Conservation (phyloP, 2,888 invertebrate species). For the Plemyria rubiginata region DNA sequence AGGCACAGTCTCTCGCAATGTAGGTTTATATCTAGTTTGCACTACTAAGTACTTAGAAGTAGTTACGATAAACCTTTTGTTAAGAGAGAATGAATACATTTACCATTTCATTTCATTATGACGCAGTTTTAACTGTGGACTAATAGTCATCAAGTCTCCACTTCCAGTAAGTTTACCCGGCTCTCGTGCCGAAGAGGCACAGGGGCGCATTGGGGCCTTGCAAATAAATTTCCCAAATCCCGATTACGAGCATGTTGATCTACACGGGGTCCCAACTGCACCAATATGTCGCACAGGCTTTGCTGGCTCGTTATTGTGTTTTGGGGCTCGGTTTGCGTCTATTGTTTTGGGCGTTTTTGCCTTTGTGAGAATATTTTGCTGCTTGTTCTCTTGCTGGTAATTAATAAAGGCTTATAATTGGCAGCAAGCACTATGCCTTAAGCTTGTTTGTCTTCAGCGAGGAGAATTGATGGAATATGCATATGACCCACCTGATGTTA, state of each 20-base stretch:
- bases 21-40: too few relatives aligned
- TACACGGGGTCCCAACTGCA: constrained; percentile 69
- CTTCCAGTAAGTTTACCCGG: constrained; percentile 39
- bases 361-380: constrained; percentile 14
- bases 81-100: too few relatives aligned
- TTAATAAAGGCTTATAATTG: too few relatives aligned
- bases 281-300: constrained; percentile 71
- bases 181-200: constrained; percentile 43
- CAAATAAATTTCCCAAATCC: constrained; percentile 77
- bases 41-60: too few relatives aligned
- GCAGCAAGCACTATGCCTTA: too few relatives aligned
- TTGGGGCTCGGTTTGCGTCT: constrained; percentile 19
- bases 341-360: constrained; percentile 20
- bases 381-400: background rate
- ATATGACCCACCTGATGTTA: too few relatives aligned
- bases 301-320: constrained; percentile 49
- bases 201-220: constrained; percentile 52
- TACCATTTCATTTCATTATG: too few relatives aligned
- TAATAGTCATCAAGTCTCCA: constrained; percentile 22
- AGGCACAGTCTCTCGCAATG: too few relatives aligned
- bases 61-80: too few relatives aligned
- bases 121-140: constrained; percentile 1
- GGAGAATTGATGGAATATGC: too few relatives aligned
- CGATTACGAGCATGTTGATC: constrained; percentile 67
- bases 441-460: too few relatives aligned